Evolutionary conservation across 2,113 vertebrate species (phyloP).

Genomic region (Pygathrix nemaeus): DNA sequence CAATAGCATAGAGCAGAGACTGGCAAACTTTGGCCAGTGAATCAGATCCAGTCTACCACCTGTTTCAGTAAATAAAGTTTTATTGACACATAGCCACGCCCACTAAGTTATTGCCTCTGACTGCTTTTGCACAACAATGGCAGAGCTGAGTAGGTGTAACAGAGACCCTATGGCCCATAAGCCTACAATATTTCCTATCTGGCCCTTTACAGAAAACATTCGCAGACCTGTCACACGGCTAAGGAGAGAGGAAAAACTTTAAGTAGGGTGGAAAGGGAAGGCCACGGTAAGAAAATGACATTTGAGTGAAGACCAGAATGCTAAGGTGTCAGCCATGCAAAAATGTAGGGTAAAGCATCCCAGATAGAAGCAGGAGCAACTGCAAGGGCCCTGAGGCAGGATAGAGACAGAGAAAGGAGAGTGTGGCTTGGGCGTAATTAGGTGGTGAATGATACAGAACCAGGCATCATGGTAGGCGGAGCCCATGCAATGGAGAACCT

Average conservation of each 20-base stretch:
- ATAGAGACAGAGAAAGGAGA: not conserved
- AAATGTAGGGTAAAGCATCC: not conserved
- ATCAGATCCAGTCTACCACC: not conserved
- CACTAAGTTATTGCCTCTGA: not conserved
- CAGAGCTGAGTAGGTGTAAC: not conserved
- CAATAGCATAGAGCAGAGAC: not conserved
- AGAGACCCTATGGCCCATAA: not conserved
- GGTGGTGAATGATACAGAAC: not conserved
- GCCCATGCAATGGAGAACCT: not conserved
- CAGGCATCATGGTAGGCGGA: rapidly evolving
- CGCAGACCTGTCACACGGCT: not conserved
- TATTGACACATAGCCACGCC: not conserved
- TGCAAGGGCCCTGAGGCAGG: not conserved
- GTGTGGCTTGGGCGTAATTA: not conserved
- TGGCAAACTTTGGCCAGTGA: rapidly evolving
- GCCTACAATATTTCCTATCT: not conserved
- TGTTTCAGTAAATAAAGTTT: not conserved
- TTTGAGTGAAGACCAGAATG: not conserved
- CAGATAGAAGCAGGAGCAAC: not conserved
- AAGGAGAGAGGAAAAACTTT: not conserved
- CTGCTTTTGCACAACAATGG: not conserved
- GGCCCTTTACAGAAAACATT: not conserved
- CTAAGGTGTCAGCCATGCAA: not conserved
- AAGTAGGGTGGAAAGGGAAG: not conserved
- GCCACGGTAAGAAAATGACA: not conserved